Base-by-base conservation (phyloP, 23 tunicate species). In the Trididemnum clinides region DNA sequence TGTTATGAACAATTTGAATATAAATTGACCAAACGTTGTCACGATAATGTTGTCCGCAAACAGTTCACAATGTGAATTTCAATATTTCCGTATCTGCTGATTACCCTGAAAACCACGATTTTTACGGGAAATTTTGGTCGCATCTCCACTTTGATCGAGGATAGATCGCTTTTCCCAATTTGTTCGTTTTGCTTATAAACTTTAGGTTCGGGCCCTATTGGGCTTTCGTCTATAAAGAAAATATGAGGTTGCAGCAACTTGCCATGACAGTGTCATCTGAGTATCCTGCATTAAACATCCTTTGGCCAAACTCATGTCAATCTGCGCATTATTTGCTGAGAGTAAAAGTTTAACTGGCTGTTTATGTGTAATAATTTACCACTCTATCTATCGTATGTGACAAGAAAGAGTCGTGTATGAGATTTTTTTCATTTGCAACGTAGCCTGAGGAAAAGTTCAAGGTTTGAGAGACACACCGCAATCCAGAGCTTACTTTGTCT, bases 51-150 rank as follows among this genome's bases (percentile, higher is more conserved):
- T 59, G 5, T 59, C 66, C 66, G 22, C 22, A 19, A 19, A 59
- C 66, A 10, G 66, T 59, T 59, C 22, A n/a, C 66, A 3, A n/a
- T 5, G 66, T 59, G 22, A n/a, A 59, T 25, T 10, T 10, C 66
- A 59, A 3, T 59, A 4, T 59, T 59, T 59, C 66, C 66, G 22
- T 59, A 59, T 59, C 66, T 59, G 66, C 66, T 59, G 66, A 59
- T 59, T 3, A 25, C 66, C 20, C 66, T 28, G 5, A 28, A 25
- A 59, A 59, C 66, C 66, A 59, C 5, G 66, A 59, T 59, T 59
- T 15, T 59, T 28, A 59, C 5, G 23, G 66, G 66, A 28, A 59
- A 59, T 59, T 59, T 59, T n/a, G 25, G 66, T 59, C 66, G 25
- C 66, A n/a, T 59, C 22, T 59, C 66, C 20, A 28, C 27, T 59